Conservation (phyloP, 2,888 invertebrate species). For the Automeris io region DNA sequence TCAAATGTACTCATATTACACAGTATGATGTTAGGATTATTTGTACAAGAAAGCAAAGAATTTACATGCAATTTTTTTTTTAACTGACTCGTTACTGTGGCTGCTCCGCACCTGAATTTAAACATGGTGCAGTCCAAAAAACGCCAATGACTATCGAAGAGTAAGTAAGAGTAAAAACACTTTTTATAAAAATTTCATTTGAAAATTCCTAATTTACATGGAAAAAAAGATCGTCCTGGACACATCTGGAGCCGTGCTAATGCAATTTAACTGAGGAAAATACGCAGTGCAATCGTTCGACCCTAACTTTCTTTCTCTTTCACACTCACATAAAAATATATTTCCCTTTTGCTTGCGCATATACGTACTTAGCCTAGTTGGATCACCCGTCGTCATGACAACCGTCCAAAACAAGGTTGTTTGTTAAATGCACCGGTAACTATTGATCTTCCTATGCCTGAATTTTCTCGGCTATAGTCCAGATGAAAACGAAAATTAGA, state of each 20-base stretch:
- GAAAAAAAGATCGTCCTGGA: no score
- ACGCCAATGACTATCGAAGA: no score
- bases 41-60: no score
- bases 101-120: no score
- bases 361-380: constrained; percentile 26
- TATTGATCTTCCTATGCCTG: constrained; percentile 34
- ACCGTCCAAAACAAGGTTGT: constrained; percentile 58
- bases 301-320: constrained; percentile 35
- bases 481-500: constrained; percentile 22
- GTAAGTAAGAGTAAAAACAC: no score
- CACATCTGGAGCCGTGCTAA: constrained; percentile 52
- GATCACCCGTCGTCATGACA: constrained; percentile 59
- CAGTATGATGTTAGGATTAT: no score
- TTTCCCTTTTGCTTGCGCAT: constrained; percentile 21
- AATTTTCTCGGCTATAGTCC: constrained; percentile 16
- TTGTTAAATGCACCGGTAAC: constrained; percentile 35
- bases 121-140: no score
- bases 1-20: no score
- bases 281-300: constrained; percentile 52
- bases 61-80: no score
- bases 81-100: no score
- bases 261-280: constrained; percentile 62
- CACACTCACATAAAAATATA: constrained; percentile 12
- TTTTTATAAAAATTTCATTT: no score
- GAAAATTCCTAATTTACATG: no score